Percentiles rank a stretch among this genome's conserved stretches.
Conservation (phyloP, 23 tunicate genomes). For the Ascidia mentula region DNA sequence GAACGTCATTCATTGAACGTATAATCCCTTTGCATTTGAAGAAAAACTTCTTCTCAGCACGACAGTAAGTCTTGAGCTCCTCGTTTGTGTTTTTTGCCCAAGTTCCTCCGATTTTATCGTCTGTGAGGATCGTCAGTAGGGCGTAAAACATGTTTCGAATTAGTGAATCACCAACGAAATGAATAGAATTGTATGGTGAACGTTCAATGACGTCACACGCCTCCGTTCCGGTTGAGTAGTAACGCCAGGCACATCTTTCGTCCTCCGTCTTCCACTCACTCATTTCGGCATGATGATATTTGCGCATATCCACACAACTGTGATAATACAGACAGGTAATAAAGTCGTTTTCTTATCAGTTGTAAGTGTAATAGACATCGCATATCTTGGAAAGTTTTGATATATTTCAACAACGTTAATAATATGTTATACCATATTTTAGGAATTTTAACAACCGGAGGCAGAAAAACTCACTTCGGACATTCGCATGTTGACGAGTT, state of each 20-base stretch:
- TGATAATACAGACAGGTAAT: not conserved
- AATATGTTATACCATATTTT: not conserved
- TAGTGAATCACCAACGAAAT: slow-evolving; percentile 72
- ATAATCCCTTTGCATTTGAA: not conserved
- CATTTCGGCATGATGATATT: slow-evolving; percentile 28
- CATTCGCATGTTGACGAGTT: not conserved
- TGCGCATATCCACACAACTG: slow-evolving; percentile 37
- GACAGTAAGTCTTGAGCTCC: slow-evolving; percentile 6
- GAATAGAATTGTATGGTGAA: not conserved
- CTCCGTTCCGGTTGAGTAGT: slow-evolving; percentile 16
- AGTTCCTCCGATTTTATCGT: slow-evolving; percentile 23
- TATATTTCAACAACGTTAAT: not conserved
- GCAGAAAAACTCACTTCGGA: not conserved
- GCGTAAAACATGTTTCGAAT: slow-evolving; percentile 56
- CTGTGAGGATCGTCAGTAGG: slow-evolving; percentile 26
- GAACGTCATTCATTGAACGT: not conserved
- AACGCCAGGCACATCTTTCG: slow-evolving; percentile 17
- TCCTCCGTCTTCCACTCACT: slow-evolving; percentile 39
- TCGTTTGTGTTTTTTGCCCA: slow-evolving; percentile 19
- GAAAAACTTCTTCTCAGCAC: slow-evolving; percentile 6
- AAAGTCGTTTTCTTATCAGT: no score
- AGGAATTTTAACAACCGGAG: not conserved
- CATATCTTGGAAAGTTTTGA: no score
- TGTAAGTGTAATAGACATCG: no score
- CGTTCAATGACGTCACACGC: slow-evolving; percentile 24